These are phyloP conservation scores for Peromyscus leucopus DNA, from an alignment of 2,113 vertebrate species.

Conservation along the genomic window DNA sequence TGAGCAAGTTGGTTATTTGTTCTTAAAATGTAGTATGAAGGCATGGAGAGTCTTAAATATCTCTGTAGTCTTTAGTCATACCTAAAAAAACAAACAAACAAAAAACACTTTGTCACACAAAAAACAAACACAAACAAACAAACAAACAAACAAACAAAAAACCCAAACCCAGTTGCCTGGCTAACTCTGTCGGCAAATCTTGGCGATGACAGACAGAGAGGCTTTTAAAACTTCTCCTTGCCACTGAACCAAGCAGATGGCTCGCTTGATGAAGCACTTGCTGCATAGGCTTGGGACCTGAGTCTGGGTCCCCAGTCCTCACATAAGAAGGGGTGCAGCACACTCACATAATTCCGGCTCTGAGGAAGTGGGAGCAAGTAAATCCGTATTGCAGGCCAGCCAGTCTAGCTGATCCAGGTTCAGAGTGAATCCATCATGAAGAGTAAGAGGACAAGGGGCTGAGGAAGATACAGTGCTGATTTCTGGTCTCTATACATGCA, in stretches of 20 bases:
- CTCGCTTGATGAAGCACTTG: background rate
- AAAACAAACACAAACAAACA: background rate
- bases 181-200: background rate
- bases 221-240: background rate
- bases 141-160: too few species aligned
- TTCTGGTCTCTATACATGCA: background rate
- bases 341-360: background rate
- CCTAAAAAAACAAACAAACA: background rate
- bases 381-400: too few species aligned
- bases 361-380: background rate
- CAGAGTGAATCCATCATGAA: background rate
- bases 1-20: conserved; percentile 1
- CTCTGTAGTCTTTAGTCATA: background rate
- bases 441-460: background rate
- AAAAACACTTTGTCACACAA: background rate
- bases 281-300: background rate
- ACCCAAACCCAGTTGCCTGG: background rate
- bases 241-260: background rate
- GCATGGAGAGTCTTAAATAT: background rate
- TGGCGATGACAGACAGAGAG: background rate
- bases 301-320: background rate
- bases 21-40: background rate
- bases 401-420: background rate
- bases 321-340: background rate
- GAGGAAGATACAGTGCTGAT: background rate